These are phyloP conservation scores for Cephus cinctus DNA, from an alignment of 1,140 invertebrate genomes.

Conservation along the genomic window DNA sequence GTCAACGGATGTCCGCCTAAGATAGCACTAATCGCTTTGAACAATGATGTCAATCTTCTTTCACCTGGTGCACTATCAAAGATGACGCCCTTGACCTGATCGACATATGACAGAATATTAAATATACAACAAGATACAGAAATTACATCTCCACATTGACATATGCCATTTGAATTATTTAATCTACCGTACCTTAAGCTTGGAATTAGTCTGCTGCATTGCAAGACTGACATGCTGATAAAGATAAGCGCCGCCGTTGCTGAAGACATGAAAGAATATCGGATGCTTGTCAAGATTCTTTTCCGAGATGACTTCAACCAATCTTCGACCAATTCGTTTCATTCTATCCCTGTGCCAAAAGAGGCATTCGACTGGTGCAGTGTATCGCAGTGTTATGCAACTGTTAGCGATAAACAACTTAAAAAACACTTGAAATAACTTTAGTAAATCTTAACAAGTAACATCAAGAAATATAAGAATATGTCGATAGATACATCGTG, in stretches of 20 bases:
- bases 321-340: slow-evolving; percentile 62
- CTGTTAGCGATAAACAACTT: no score
- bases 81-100: slow-evolving; percentile 69
- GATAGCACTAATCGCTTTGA: slow-evolving; percentile 62
- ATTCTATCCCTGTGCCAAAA: slow-evolving; percentile 66
- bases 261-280: slow-evolving; percentile 78
- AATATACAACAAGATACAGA: no score
- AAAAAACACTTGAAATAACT: no score
- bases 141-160: no score
- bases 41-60: slow-evolving; percentile 59
- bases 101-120: no score
- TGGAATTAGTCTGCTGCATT: slow-evolving; percentile 53
- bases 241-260: slow-evolving; percentile 73
- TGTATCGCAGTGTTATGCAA: slow-evolving; percentile 73
- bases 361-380: slow-evolving; percentile 66
- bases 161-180: slow-evolving; percentile 1
- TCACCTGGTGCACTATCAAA: slow-evolving; percentile 75
- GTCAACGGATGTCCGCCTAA: slow-evolving; percentile 57
- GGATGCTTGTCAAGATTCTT: slow-evolving; percentile 69
- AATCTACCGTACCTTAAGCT: slow-evolving; percentile 50
- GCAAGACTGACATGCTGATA: slow-evolving; percentile 67
- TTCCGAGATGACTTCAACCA: slow-evolving; percentile 68
- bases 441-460: not conserved
- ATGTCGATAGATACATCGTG: no score
- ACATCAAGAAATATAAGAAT: not conserved